These are phyloP conservation scores for Acrocephalus kingi DNA, from an alignment of 2,113 vertebrate species.

Conservation along the genomic window DNA sequence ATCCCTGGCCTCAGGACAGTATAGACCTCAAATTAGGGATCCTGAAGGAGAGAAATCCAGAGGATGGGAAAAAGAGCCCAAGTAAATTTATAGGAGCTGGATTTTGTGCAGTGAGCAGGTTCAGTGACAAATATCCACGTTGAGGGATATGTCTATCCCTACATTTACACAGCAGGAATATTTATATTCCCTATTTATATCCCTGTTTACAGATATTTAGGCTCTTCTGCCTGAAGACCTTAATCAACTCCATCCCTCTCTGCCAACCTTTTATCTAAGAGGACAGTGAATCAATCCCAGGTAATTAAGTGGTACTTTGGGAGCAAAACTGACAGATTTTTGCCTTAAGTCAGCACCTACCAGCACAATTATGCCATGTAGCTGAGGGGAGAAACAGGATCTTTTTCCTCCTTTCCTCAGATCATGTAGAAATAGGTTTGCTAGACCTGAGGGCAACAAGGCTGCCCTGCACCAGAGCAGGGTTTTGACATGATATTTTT, in stretches of 20 bases:
- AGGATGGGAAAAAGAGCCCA: neutral
- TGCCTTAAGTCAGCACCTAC: neutral
- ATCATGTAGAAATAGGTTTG: neutral
- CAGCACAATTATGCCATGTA: neutral
- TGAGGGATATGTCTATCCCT: neutral
- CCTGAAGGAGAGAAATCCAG: neutral
- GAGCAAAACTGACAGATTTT: neutral
- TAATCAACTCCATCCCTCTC: neutral
- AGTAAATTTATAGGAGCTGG: neutral
- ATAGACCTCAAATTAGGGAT: neutral
- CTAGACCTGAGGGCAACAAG: neutral
- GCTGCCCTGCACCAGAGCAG: neutral
- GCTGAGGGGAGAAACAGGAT: neutral
- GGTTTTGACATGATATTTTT: neutral
- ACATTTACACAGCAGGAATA: neutral
- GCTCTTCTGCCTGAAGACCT: neutral
- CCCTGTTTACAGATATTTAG: neutral
- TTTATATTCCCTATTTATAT: neutral
- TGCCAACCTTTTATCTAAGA: neutral
- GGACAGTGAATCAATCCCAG: neutral
- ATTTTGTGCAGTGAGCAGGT: neutral
- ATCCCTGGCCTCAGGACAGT: neutral
- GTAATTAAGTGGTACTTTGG: neutral
- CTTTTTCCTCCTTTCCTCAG: neutral
- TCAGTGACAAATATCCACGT: neutral